phyloP scores from a whole-genome alignment of 2,888 invertebrate species.

The Plebejus anna region DNA sequence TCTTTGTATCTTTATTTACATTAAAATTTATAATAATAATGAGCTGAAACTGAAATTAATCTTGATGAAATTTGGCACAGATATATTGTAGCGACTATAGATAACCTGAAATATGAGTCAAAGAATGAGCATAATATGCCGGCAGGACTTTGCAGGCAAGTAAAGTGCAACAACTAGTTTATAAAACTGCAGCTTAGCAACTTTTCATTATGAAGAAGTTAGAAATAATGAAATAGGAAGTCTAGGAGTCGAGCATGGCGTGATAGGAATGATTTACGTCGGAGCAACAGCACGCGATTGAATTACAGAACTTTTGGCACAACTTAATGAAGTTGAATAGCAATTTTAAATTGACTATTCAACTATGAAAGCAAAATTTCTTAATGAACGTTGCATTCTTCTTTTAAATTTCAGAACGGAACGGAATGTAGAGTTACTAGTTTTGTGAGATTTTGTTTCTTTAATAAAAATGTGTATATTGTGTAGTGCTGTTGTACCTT shows the following conservation, averaged over 20 bases:
- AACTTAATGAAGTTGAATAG: conserved; percentile 39
- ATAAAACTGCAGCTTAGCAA: background rate
- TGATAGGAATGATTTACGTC: conserved; percentile 39
- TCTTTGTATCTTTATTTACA: too few species aligned
- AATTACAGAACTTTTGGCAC: conserved; percentile 42
- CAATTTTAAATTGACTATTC: conserved; percentile 36
- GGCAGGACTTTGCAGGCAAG: background rate
- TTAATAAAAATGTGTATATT: too few species aligned
- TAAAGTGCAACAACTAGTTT: background rate
- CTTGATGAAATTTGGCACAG: too few species aligned
- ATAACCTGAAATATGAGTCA: too few species aligned
- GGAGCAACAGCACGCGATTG: conserved; percentile 42
- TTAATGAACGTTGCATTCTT: conserved; percentile 7
- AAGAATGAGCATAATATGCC: background rate
- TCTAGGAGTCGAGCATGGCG: conserved; percentile 39
- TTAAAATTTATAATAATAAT: too few species aligned
- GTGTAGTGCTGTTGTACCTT: too few species aligned
- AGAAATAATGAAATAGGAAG: conserved; percentile 31
- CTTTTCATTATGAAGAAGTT: conserved; percentile 21
- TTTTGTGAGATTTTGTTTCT: background rate
- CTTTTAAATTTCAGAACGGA: background rate
- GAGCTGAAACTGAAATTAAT: too few species aligned
- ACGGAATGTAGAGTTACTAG: background rate
- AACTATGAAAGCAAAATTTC: conserved; percentile 29
- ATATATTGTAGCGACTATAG: too few species aligned